phyloP scores from a whole-genome alignment of 2,797 vertebrate genomes.

The Anguilla pacifica region DNA sequence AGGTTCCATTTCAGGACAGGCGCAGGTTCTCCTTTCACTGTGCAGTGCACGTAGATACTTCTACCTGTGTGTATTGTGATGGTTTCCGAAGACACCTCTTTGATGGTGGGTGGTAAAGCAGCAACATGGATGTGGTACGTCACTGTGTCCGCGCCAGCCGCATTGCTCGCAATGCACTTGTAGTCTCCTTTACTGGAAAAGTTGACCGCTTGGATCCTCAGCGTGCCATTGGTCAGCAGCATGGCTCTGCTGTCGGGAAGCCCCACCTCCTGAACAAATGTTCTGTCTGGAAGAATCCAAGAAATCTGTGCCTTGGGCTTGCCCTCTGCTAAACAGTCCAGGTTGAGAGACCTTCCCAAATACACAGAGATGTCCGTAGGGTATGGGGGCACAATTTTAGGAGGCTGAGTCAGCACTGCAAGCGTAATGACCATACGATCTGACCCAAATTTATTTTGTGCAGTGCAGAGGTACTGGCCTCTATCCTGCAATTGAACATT shows the following conservation, averaged over 20 bases:
- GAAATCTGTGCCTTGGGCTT: slow-evolving; percentile 75
- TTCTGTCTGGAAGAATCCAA: slow-evolving; percentile 79
- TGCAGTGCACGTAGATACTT: slow-evolving; percentile 73
- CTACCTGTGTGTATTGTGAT: slow-evolving; percentile 64
- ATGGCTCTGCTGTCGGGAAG: slow-evolving; percentile 49
- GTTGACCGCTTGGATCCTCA: slow-evolving; percentile 68
- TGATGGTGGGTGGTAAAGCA: slow-evolving; percentile 73
- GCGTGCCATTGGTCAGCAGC: slow-evolving; percentile 73
- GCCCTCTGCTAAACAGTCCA: slow-evolving; percentile 72
- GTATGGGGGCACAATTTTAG: slow-evolving; percentile 64
- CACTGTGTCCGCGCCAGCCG: slow-evolving; percentile 77
- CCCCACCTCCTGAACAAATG: slow-evolving; percentile 66
- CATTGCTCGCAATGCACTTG: slow-evolving; percentile 81
- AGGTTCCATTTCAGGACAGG: slow-evolving; percentile 75
- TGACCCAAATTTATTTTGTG: slow-evolving; percentile 72
- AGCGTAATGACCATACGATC: slow-evolving; percentile 75
- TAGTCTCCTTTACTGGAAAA: slow-evolving; percentile 78
- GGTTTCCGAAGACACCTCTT: slow-evolving; percentile 61
- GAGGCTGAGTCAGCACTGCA: slow-evolving; percentile 71
- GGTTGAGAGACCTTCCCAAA: slow-evolving; percentile 62
- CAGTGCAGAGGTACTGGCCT: slow-evolving; percentile 79
- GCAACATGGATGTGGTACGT: slow-evolving; percentile 74
- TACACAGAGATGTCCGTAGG: slow-evolving; percentile 65
- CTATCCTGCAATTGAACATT: slow-evolving; percentile 77
- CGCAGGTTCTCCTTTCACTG: slow-evolving; percentile 70